Percentiles rank a stretch among this genome's conserved stretches.
Evolutionary conservation across 2,113 vertebrate genomes (phyloP).

Genomic region (Eubucco bourcierii): DNA sequence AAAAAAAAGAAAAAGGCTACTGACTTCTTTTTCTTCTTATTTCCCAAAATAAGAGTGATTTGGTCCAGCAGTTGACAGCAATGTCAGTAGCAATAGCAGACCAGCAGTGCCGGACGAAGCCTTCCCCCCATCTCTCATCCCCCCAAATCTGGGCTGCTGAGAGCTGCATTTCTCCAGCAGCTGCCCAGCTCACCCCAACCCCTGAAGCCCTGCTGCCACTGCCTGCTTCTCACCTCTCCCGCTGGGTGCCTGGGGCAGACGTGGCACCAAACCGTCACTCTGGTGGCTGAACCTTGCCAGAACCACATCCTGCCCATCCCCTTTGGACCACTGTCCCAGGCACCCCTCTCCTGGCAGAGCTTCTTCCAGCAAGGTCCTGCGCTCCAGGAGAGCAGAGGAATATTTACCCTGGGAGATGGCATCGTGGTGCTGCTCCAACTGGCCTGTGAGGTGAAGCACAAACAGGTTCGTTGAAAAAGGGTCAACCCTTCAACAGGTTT

Average conservation of each 20-base stretch:
- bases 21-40: neutral
- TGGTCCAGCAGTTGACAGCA: accelerated
- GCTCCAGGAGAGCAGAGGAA: accelerated
- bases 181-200: neutral
- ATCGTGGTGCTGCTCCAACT: neutral
- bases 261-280: accelerated
- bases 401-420: neutral
- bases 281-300: accelerated
- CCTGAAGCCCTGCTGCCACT: accelerated
- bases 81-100: accelerated
- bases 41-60: neutral
- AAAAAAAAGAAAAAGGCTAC: too few relatives aligned
- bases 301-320: neutral
- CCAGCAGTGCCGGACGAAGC: accelerated
- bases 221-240: neutral
- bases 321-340: neutral
- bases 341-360: neutral
- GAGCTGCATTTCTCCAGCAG: neutral
- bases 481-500: constrained; percentile 1
- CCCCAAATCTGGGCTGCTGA: neutral
- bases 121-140: neutral
- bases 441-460: neutral
- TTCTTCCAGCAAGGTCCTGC: accelerated
- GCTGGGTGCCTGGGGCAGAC: accelerated
- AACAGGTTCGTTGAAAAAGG: neutral